phyloP scores from a whole-genome alignment of 2,888 invertebrate genomes.

The Rhorus exstirpatorius region DNA sequence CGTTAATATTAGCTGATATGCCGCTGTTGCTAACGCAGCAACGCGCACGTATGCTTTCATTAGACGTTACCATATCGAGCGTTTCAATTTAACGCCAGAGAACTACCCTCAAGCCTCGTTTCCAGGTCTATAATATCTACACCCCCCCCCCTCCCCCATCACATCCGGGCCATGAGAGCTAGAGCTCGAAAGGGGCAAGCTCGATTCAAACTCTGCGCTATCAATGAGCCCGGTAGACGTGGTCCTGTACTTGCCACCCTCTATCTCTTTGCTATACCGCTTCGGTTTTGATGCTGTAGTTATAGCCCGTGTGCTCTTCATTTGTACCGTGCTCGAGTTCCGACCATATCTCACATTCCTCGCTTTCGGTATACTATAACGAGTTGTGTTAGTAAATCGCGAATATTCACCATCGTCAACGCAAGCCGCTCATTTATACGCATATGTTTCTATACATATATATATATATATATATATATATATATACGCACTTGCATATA shows the following conservation, averaged over 20 bases:
- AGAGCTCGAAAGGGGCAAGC: conserved; percentile 12
- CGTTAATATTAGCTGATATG: conserved; percentile 37
- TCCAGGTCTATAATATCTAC: conserved; percentile 84
- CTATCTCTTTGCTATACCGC: conserved; percentile 63
- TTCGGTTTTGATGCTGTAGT: conserved; percentile 43
- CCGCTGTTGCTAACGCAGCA: conserved; percentile 32
- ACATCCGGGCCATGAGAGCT: neutral
- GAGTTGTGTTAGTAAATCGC: conserved; percentile 28
- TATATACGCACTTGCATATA: conserved; percentile 3
- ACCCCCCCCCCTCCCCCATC: neutral
- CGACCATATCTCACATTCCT: conserved; percentile 84
- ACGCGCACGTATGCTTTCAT: conserved; percentile 83
- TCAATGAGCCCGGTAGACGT: neutral
- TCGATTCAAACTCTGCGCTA: conserved; percentile 36
- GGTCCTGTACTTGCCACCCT: neutral
- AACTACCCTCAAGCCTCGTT: conserved; percentile 83
- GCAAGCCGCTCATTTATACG: neutral
- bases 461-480: neutral
- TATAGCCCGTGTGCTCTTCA: conserved; percentile 77
- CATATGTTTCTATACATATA: neutral
- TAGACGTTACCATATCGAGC: conserved; percentile 85
- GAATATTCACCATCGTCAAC: conserved; percentile 49
- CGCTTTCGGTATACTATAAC: conserved; percentile 68
- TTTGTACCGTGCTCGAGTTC: conserved; percentile 82
- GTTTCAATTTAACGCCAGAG: conserved; percentile 83